Conservation (phyloP, 92 coral and sea anemone species). For the Epizoanthus illoricatus region DNA sequence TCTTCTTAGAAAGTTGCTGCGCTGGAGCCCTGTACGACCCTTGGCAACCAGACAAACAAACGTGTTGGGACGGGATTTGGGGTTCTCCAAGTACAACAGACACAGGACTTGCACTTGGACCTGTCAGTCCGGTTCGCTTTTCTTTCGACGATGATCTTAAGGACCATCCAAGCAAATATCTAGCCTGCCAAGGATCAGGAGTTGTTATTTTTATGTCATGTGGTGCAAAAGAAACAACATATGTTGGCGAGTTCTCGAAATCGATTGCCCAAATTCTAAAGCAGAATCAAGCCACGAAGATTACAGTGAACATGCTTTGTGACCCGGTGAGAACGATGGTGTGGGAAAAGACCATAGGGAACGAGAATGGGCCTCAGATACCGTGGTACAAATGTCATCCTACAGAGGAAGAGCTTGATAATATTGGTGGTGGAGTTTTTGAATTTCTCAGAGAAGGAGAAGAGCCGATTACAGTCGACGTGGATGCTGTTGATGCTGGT, state of each 20-base stretch:
- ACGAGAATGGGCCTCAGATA: background rate
- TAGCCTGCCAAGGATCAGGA: background rate
- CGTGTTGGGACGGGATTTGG: background rate
- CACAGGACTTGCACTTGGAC: background rate
- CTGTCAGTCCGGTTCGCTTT: background rate
- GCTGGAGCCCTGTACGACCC: background rate
- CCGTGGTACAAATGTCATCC: background rate
- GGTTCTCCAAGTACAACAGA: background rate
- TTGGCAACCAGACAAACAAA: background rate
- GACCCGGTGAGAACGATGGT: background rate
- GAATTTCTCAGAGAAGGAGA: background rate
- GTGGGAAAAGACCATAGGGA: background rate
- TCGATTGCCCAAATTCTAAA: background rate
- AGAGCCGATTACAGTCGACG: conserved; percentile 4
- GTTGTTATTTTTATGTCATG: conserved; percentile 13
- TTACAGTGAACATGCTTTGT: background rate
- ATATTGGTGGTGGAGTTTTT: background rate
- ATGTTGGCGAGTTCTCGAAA: background rate
- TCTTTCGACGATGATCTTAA: too few relatives aligned
- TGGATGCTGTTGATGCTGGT: background rate
- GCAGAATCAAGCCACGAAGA: too few relatives aligned
- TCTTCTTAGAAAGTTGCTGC: conserved; percentile 2
- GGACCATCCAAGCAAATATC: too few relatives aligned
- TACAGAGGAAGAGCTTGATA: background rate
- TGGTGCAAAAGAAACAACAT: background rate